Percentiles rank a stretch among this genome's conserved stretches.
phyloP scores from a whole-genome alignment of 2,888 invertebrate genomes.

The Drosophila borborema region DNA sequence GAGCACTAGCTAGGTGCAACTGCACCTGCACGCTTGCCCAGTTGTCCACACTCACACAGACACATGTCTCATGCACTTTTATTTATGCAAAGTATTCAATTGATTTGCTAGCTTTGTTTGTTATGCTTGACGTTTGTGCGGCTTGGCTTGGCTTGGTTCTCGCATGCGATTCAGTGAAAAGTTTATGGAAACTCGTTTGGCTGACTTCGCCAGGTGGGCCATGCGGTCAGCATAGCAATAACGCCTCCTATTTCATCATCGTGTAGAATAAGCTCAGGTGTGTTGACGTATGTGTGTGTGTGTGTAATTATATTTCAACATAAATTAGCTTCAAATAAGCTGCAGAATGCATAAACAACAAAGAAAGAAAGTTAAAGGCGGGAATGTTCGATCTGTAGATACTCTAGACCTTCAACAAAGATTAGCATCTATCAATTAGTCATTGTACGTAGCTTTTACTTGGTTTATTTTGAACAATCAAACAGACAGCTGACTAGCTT shows the following conservation, averaged over 20 bases:
- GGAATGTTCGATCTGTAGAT: background rate
- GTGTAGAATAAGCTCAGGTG: slow-evolving; percentile 5
- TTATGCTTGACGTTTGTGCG: slow-evolving; percentile 30
- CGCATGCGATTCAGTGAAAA: slow-evolving; percentile 60
- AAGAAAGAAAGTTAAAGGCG: background rate
- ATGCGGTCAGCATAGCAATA: background rate
- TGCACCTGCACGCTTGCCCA: slow-evolving; percentile 70
- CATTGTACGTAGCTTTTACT: background rate
- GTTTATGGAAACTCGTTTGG: slow-evolving; percentile 63
- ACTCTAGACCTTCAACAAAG: background rate
- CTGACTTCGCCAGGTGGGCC: slow-evolving; percentile 13
- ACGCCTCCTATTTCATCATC: slow-evolving; percentile 42
- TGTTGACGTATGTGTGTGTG: slow-evolving; percentile 5
- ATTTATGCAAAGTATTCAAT: slow-evolving; percentile 61
- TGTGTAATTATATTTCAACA: slow-evolving; percentile 18
- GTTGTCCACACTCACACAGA: slow-evolving; percentile 23
- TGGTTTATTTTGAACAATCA: background rate
- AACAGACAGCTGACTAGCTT: background rate
- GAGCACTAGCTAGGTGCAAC: slow-evolving; percentile 28
- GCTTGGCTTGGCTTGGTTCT: slow-evolving; percentile 55
- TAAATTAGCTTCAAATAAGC: slow-evolving; percentile 44
- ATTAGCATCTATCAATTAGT: background rate
- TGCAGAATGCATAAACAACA: slow-evolving; percentile 41
- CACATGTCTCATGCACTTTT: slow-evolving; percentile 4
- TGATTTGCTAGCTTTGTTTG: slow-evolving; percentile 42